phyloP scores from a whole-genome alignment of 2,113 vertebrate genomes.

The Gopherus flavomarginatus region DNA sequence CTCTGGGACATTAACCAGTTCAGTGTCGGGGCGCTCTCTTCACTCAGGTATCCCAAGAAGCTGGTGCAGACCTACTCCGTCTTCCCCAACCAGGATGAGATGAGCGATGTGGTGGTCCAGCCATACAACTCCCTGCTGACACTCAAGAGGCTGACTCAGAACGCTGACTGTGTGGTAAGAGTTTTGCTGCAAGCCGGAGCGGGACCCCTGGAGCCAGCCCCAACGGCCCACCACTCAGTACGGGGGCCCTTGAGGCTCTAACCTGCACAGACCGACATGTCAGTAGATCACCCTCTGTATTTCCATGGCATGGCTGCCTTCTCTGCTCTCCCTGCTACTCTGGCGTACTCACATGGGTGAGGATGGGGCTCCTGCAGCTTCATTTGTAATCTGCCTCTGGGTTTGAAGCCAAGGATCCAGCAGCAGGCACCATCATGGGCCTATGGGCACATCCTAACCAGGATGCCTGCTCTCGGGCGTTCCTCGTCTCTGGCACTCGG shows the following conservation, averaged over 20 bases:
- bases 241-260: background rate
- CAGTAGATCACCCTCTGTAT: background rate
- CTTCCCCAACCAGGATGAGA: conserved; percentile 98
- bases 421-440: fast-evolving
- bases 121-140: conserved; percentile 98
- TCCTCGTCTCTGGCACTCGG: background rate
- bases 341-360: fast-evolving
- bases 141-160: conserved; percentile 96
- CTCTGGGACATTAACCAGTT: conserved; percentile 35
- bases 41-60: conserved; percentile 95
- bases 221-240: background rate
- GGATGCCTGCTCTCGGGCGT: fast-evolving
- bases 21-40: background rate
- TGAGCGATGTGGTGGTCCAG: conserved; percentile 98
- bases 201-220: background rate
- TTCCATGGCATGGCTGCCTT: background rate
- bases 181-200: fast-evolving
- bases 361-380: background rate
- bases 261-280: background rate
- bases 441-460: fast-evolving
- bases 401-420: background rate
- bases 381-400: fast-evolving
- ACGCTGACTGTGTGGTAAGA: conserved; percentile 96
- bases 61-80: conserved; percentile 98
- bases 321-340: background rate